A percentile compares a stretch with the other conserved stretches of the same genome.
Evolutionary conservation across 2,113 vertebrate species (phyloP).

Genomic region (Ochotona princeps): DNA sequence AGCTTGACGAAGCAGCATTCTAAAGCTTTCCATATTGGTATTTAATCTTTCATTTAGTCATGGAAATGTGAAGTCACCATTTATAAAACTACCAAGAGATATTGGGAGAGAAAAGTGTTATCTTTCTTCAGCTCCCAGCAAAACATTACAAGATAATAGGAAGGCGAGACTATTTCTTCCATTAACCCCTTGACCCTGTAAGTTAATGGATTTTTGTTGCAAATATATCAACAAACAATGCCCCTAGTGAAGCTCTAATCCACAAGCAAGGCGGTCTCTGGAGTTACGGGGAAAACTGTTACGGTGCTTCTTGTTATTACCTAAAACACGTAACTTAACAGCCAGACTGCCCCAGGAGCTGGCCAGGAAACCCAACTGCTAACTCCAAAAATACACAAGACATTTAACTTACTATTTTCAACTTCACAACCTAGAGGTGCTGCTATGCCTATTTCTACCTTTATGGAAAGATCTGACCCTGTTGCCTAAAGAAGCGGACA

Average conservation of each 20-base stretch:
- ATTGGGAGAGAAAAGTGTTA: slow-evolving; percentile 70
- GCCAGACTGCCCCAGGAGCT: neutral
- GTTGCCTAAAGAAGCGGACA: neutral
- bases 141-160: slow-evolving; percentile 81
- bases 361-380: neutral
- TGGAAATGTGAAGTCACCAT: slow-evolving; percentile 80
- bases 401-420: neutral
- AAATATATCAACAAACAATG: slow-evolving; percentile 79
- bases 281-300: slow-evolving; percentile 61
- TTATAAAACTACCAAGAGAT: slow-evolving; percentile 83
- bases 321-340: slow-evolving; percentile 59
- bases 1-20: slow-evolving; percentile 74
- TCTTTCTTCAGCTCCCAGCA: slow-evolving; percentile 74
- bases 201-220: slow-evolving; percentile 84
- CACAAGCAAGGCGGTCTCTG: slow-evolving; percentile 61
- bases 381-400: neutral
- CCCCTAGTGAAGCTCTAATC: slow-evolving; percentile 70
- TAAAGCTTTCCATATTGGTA: slow-evolving; percentile 79
- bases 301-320: slow-evolving; percentile 15
- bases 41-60: slow-evolving; percentile 84
- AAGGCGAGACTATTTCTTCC: slow-evolving; percentile 82
- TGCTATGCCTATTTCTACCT: neutral
- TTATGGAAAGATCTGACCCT: neutral
- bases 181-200: slow-evolving; percentile 87
- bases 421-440: neutral